Evolutionary conservation across 2,113 vertebrate genomes (phyloP), one percentile per base, ranked within the genome.

Genomic region (Cephalopholis sonnerati): DNA sequence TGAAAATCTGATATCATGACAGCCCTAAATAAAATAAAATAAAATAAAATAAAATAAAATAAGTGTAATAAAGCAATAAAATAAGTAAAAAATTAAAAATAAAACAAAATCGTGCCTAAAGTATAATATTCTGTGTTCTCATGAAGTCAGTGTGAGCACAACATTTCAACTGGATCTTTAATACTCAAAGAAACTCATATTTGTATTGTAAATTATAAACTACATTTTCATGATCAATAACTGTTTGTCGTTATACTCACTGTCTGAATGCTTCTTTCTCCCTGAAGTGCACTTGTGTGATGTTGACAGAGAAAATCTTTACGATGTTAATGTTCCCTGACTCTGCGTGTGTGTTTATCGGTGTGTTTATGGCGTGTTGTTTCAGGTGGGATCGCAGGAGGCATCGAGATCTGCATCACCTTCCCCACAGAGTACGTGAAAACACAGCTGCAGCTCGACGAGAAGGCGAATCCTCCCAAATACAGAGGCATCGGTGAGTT

Each of bases 341-440:
- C 51, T 66, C 16, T 25, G 22, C 1, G 7, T 53, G 16, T 48
- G 63, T 66, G 18, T n/a, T 39, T 58, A 16, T 57, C 10, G 9
- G 22, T 4, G 2, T 25, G 5, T 13, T 53, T 68, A 44, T 57
- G 53, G 11, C 22, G n/a, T 54, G 0, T 64, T 79, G 13, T 82
- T 85, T 58, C 86, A 98, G 97, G 97, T 67, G 97, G 97, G 57
- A 86, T 98, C 20, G 97, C 97, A 0, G 97, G 97, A 77, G 97
- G 98, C 61, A 99, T 99, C 0, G 98, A 99, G 90, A 99, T 99
- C 94, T 99, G 98, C 94, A 99, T 99, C 93, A 99, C 98, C 11
- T 99, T 99, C 93, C 98, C 98, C 3, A 99, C 98, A 0, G 98
- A 99, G 83, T 99, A 99, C 15, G 97, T 99, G 61, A 99, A 99